Evolutionary conservation across 2,113 vertebrate genomes (phyloP), one percentile per base, ranked within the genome.

Genomic region (Phainopepla nitens): DNA sequence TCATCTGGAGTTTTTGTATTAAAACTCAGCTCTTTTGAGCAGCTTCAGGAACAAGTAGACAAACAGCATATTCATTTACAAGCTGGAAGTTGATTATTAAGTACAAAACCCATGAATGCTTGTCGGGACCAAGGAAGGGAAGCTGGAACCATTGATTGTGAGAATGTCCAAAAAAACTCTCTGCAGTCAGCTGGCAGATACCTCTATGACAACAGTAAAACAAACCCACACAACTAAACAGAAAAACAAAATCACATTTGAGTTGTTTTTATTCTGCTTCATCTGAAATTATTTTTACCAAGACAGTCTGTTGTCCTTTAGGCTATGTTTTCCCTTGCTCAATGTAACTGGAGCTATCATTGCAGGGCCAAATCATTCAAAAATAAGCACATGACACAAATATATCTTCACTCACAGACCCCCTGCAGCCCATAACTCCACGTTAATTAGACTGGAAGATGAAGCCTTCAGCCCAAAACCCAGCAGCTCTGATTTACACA

Each of bases 281-380:
- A 82, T 82, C 73, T 90, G 51, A 75, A 89, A 61, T 92, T 92
- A 95, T 93, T 96, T 95, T 91, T 88, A 81, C 39, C 80, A 73
- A 70, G 62, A 64, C 44, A 90, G 76, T 16, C 68, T 51, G 28
- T 33, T 87, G n/a, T 45, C 64, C 71, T 83, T 83, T 11, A 78
- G 92, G 68, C 72, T 56, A 79, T 45, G 41, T 83, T 93, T 93
- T 77, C 39, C 58, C 50, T 77, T 60, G 50, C 58, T 80, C 51
- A 31, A 0, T 54, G 13, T n/a, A 94, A 77, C 47, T 49, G 41
- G 3, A 96, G 24, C 41, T 75, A 83, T 25, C 44, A 66, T 81
- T 93, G 53, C 54, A 94, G 60, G 49, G 41, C 60, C 41, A 24
- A 31, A 80, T 60, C 54, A 71, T 83, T 90, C 10, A 79, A 80